A percentile compares a stretch with the other conserved stretches of the same genome.
Conservation (phyloP, 1,140 invertebrate genomes). For the Lamellibrachia luymesi region DNA sequence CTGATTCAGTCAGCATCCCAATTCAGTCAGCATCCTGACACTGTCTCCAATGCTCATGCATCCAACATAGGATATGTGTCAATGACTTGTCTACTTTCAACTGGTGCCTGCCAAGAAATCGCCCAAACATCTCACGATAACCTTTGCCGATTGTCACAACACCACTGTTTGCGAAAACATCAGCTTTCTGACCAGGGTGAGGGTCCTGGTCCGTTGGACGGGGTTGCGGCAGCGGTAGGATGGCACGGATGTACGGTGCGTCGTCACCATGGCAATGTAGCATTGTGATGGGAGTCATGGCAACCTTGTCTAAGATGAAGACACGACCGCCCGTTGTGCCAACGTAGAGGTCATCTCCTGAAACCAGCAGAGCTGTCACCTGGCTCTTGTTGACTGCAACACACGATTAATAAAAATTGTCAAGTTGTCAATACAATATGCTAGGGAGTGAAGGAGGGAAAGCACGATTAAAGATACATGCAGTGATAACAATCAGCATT, state of each 20-base stretch:
- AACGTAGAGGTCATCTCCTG: neutral
- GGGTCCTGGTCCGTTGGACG: neutral
- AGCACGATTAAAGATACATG: neutral
- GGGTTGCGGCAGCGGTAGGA: neutral
- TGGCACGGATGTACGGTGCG: neutral
- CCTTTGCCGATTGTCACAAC: slow-evolving; percentile 9
- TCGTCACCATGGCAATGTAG: slow-evolving; percentile 7
- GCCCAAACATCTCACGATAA: slow-evolving; percentile 6
- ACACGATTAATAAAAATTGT: neutral
- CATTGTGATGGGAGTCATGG: neutral
- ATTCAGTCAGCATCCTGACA: neutral
- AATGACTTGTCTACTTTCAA: neutral
- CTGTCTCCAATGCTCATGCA: neutral
- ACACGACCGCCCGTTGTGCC: neutral
- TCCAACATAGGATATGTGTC: neutral
- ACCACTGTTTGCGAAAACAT: neutral
- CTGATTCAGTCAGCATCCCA: too few species aligned
- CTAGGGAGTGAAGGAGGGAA: neutral
- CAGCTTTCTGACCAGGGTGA: neutral
- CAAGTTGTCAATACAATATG: neutral
- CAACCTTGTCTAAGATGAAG: neutral
- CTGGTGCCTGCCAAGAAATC: neutral
- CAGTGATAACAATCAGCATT: neutral
- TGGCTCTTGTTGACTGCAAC: slow-evolving; percentile 9
- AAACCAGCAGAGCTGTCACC: slow-evolving; percentile 7